Percentiles rank a stretch among this genome's conserved stretches.
Evolutionary conservation across 2,113 vertebrate species (phyloP).

Genomic region (Lathamus discolor): DNA sequence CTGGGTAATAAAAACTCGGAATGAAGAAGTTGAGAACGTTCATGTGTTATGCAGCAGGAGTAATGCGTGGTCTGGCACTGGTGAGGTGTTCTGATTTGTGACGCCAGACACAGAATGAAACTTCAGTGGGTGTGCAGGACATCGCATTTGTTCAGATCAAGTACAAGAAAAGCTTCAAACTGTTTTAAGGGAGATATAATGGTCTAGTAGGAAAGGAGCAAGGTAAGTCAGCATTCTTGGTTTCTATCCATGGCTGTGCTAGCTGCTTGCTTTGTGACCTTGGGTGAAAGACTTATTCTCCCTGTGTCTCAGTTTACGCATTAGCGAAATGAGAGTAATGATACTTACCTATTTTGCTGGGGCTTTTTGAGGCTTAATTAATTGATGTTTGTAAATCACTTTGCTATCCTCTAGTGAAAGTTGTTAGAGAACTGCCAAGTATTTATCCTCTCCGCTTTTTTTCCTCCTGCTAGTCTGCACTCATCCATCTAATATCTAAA

Average conservation of each 20-base stretch:
- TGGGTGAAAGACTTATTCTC: conserved; percentile 54
- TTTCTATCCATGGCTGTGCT: not conserved
- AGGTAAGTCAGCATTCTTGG: not conserved
- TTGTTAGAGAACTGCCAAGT: conserved; percentile 52
- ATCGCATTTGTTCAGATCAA: not conserved
- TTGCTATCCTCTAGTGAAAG: conserved; percentile 38
- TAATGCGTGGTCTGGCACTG: not conserved
- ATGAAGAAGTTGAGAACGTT: not conserved
- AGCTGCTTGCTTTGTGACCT: conserved; percentile 48
- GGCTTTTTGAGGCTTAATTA: conserved; percentile 57
- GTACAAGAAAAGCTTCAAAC: not conserved
- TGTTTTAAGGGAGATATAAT: not conserved
- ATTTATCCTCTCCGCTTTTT: conserved; percentile 4
- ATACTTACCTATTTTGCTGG: conserved; percentile 45
- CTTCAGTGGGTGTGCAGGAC: not conserved
- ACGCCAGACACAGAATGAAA: not conserved
- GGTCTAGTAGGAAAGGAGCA: not conserved
- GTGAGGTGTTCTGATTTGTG: not conserved
- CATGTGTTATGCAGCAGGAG: accelerated
- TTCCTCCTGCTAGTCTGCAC: not conserved
- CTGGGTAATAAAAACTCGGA: not conserved
- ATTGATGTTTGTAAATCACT: conserved; percentile 66
- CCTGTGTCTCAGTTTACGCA: conserved; percentile 3
- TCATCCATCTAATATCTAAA: conserved; percentile 62
- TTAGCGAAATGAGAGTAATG: conserved; percentile 66